Evolutionary conservation across 2,888 invertebrate genomes (phyloP).

Genomic region (Eubasilissa splendida): DNA sequence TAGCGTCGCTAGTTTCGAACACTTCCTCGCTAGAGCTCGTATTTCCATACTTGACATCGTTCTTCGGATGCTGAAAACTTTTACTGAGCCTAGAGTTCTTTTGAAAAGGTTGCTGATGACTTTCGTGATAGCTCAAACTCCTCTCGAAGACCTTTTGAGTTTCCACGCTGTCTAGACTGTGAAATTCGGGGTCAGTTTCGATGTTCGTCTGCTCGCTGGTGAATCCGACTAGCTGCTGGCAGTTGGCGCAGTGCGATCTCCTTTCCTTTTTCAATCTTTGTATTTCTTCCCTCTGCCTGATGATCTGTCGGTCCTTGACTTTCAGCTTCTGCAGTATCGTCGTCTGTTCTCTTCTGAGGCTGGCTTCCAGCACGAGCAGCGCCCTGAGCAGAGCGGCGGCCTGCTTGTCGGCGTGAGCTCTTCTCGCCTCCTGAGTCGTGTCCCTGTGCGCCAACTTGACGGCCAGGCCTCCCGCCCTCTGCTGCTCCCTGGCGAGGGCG

Average conservation of each 20-base stretch:
- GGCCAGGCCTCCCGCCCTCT: constrained; percentile 78
- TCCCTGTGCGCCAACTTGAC: constrained; percentile 75
- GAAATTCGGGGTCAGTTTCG: constrained; percentile 72
- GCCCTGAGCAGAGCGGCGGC: constrained; percentile 80
- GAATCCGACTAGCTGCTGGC: constrained; percentile 70
- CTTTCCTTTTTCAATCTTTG: constrained; percentile 73
- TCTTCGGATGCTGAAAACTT: constrained; percentile 71
- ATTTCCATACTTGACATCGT: constrained; percentile 65
- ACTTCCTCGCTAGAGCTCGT: constrained; percentile 73
- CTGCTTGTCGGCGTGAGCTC: constrained; percentile 80
- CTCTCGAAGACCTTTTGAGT: constrained; percentile 71
- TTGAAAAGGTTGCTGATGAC: constrained; percentile 71
- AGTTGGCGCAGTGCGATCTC: constrained; percentile 70
- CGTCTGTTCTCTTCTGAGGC: constrained; percentile 81
- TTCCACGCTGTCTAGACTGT: constrained; percentile 71
- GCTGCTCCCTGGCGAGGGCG: constrained; percentile 77
- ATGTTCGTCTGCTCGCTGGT: constrained; percentile 73
- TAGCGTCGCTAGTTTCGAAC: constrained; percentile 64
- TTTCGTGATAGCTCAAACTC: constrained; percentile 71
- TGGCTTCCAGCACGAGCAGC: constrained; percentile 80
- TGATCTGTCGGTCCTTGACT: constrained; percentile 82
- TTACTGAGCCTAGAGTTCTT: constrained; percentile 72
- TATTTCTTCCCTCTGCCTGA: constrained; percentile 80
- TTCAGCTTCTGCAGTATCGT: constrained; percentile 78
- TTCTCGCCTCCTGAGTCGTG: constrained; percentile 70